Percentiles rank a stretch among this genome's conserved stretches.
Evolutionary conservation across 2,797 vertebrate species (phyloP).

Genomic region (Mus caroli): DNA sequence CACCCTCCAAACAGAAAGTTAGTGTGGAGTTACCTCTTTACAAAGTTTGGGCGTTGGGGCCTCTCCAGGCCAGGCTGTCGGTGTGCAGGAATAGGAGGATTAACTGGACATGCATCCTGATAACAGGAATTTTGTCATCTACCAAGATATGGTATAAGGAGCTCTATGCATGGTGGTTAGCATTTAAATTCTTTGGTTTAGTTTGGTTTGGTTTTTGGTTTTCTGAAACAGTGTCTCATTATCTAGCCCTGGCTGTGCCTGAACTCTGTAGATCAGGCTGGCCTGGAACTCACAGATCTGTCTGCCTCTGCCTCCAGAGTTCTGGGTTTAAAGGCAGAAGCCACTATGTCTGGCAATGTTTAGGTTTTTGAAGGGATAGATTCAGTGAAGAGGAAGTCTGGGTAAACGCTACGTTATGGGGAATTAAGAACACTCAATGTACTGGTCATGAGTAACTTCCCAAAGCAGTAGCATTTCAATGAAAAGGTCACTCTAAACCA

Average conservation of each 20-base stretch:
- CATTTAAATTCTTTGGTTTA: not conserved
- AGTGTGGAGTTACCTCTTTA: not conserved
- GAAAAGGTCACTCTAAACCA: not conserved
- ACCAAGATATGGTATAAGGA: not conserved
- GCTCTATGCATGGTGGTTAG: not conserved
- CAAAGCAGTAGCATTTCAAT: not conserved
- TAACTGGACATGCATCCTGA: not conserved
- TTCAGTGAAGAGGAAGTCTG: not conserved
- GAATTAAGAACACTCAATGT: not conserved
- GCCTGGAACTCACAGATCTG: not conserved
- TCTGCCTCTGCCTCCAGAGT: not conserved
- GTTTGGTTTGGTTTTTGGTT: not conserved
- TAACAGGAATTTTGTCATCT: not conserved
- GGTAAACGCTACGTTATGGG: not conserved
- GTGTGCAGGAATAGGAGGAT: not conserved
- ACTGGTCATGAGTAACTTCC: slow-evolving; percentile 12
- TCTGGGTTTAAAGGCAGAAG: not conserved
- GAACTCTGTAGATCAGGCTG: not conserved
- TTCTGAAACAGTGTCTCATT: not conserved
- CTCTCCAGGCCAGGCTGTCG: not conserved
- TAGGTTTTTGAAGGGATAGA: slow-evolving; percentile 2
- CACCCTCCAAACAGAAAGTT: not conserved
- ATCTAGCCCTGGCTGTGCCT: no score
- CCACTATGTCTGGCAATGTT: no score
- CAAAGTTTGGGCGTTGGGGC: not conserved